phyloP scores from a whole-genome alignment of 2,888 invertebrate species.

The Ferdinandea cuprea region DNA sequence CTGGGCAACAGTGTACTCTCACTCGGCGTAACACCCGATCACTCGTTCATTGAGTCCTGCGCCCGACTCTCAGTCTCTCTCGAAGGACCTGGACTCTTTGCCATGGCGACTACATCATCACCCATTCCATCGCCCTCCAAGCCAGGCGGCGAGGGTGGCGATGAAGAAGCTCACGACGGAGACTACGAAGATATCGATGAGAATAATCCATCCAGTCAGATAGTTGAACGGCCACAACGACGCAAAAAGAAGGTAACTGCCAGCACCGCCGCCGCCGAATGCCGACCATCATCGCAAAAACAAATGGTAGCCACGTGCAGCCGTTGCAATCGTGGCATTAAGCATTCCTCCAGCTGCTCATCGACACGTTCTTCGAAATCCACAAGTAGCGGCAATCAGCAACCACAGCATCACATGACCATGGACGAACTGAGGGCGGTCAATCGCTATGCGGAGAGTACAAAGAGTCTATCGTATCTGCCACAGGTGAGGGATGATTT shows the following conservation, averaged over 20 bases:
- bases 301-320: slow-evolving; percentile 78
- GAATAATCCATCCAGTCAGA: slow-evolving; percentile 73
- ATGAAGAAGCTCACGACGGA: slow-evolving; percentile 78
- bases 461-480: slow-evolving; percentile 94
- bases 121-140: slow-evolving; percentile 86
- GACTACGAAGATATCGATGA: slow-evolving; percentile 79
- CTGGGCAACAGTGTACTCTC: slow-evolving; percentile 86
- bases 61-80: slow-evolving; percentile 93
- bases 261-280: slow-evolving; percentile 49
- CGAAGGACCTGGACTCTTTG: slow-evolving; percentile 91
- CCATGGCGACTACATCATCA: slow-evolving; percentile 86
- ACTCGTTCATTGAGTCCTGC: slow-evolving; percentile 92
- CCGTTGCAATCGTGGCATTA: slow-evolving; percentile 81
- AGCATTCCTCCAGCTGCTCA: slow-evolving; percentile 85
- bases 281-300: slow-evolving; percentile 71
- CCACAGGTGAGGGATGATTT: slow-evolving; percentile 90
- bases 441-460: slow-evolving; percentile 95
- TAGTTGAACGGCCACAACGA: slow-evolving; percentile 72
- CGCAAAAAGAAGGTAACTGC: slow-evolving; percentile 65
- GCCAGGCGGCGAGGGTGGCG: slow-evolving; percentile 82
- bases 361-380: slow-evolving; percentile 88
- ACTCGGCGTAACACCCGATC: slow-evolving; percentile 93
- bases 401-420: slow-evolving; percentile 87
- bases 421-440: slow-evolving; percentile 93
- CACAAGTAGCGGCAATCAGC: slow-evolving; percentile 82